Evolutionary conservation across 1,140 invertebrate species (phyloP), one percentile per base, ranked within the genome.

Genomic region (Centruroides vittatus): DNA sequence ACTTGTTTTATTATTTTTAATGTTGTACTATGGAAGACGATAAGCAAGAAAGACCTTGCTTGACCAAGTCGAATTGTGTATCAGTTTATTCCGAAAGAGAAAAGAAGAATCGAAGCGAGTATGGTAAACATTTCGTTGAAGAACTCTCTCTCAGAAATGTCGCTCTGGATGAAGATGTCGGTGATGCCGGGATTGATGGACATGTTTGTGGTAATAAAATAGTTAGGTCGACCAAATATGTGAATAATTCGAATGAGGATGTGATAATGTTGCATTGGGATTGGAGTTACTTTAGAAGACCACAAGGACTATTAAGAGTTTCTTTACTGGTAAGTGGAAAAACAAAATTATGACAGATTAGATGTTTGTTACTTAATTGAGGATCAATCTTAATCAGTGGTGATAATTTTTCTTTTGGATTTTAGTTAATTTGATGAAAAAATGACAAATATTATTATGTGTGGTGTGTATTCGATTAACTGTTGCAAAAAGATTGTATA

Each of bases 121-220:
- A 60, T 60, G n/a, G 58, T 57, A n/a, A 51, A 10, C 62, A 63
- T 57, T 60, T 63, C 48, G 62, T 60, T 35, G 62, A 63, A 48
- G 62, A 63, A 60, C 60, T 58, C 49, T 60, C 62, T 9, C 50
- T 63, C 13, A 50, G 62, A 63, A 63, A 60, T 63, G 48, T 63
- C 55, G 58, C 58, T 12, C 35, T 63, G n/a, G 62, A 63, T 60
- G 62, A 60, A 60, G 48, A 35, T 13, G 62, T 50, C 4, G 58
- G 62, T 49, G 7, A 13, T n/a, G 51, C 62, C 7, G 35, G 57
- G 35, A 35, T 55, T 3, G 58, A 63, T 57, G 58, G 62, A 41
- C 53, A 60, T 34, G 57, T 57, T 41, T 41, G 41, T 41, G 41
- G 5, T 36, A 52, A 58, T 35, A 34, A 58, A 53, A 63, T 58